phyloP scores from a whole-genome alignment of 1,140 invertebrate genomes.

The Drosophila parabipectinata region DNA sequence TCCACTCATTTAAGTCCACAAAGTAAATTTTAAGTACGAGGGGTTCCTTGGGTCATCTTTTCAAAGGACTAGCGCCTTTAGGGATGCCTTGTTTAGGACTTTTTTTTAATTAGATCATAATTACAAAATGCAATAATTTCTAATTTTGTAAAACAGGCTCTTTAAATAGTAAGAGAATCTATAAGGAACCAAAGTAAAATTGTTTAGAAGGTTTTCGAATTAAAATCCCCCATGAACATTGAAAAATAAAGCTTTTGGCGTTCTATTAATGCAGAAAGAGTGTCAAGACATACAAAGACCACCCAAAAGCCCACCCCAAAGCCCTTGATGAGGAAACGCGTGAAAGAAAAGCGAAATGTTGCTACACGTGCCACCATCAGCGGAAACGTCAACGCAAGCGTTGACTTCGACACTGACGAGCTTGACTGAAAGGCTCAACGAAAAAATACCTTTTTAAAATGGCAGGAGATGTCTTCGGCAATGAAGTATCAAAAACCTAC shows the following conservation, averaged over 20 bases:
- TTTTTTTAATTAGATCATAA: constrained; percentile 53
- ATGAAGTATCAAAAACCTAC: background rate
- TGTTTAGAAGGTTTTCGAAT: background rate
- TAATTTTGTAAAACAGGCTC: background rate
- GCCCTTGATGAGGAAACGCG: constrained; percentile 8
- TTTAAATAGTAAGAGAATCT: too few species aligned
- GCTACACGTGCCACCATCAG: constrained; percentile 48
- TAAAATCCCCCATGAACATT: constrained; percentile 8
- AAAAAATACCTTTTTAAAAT: constrained; percentile 31
- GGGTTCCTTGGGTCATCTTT: constrained; percentile 9
- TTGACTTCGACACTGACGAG: constrained; percentile 23
- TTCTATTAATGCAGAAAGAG: constrained; percentile 39
- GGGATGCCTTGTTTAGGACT: background rate
- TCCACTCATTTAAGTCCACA: constrained; percentile 33
- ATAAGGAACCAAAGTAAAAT: too few species aligned
- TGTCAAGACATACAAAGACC: constrained; percentile 46
- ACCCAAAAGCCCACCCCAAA: constrained; percentile 7
- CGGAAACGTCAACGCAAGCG: constrained; percentile 28
- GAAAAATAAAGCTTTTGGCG: constrained; percentile 18
- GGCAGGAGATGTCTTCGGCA: constrained; percentile 5
- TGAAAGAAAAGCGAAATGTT: constrained; percentile 25
- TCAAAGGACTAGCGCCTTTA: background rate
- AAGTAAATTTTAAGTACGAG: constrained; percentile 41
- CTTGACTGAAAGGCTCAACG: constrained; percentile 39
- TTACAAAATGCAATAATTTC: constrained; percentile 26